A percentile compares a stretch with the other conserved stretches of the same genome.
These are phyloP conservation scores for Mesocentrotus franciscanus DNA, from an alignment of 53 echinoderm and acorn worm genomes.

Conservation along the genomic window DNA sequence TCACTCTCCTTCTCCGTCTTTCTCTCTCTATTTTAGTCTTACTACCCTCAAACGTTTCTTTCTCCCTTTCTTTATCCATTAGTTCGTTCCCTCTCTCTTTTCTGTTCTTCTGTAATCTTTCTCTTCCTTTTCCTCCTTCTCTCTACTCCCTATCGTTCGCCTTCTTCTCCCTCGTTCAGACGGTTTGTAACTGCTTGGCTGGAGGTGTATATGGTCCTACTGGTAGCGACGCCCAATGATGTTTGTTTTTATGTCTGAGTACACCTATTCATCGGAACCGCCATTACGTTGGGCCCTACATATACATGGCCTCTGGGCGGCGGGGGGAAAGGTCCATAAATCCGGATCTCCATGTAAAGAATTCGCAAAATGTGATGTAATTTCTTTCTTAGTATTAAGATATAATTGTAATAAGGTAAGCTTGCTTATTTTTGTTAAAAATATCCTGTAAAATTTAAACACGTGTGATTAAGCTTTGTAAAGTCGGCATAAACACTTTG, in stretches of 20 bases:
- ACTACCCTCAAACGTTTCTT: background rate
- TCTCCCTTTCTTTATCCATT: background rate
- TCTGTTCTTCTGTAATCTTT: background rate
- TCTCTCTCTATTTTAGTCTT: background rate
- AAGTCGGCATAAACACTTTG: no score
- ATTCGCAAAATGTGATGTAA: no score
- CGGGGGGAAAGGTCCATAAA: no score
- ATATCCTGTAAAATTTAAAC: no score
- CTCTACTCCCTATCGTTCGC: background rate
- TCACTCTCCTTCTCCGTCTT: background rate
- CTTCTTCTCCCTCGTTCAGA: background rate
- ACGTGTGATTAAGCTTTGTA: no score
- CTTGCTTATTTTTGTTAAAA: no score
- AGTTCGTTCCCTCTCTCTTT: background rate
- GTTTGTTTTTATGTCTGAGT: conserved; percentile 52
- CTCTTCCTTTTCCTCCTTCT: background rate
- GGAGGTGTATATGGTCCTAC: background rate
- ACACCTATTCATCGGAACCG: conserved; percentile 32
- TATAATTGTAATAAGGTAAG: no score
- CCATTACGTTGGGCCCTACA: background rate
- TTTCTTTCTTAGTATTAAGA: no score
- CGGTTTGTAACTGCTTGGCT: background rate
- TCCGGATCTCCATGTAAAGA: no score
- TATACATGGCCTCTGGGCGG: background rate
- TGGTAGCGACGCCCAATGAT: conserved; percentile 27